Evolutionary conservation across 2,797 vertebrate genomes (phyloP).

Genomic region (Staurois parvus): DNA sequence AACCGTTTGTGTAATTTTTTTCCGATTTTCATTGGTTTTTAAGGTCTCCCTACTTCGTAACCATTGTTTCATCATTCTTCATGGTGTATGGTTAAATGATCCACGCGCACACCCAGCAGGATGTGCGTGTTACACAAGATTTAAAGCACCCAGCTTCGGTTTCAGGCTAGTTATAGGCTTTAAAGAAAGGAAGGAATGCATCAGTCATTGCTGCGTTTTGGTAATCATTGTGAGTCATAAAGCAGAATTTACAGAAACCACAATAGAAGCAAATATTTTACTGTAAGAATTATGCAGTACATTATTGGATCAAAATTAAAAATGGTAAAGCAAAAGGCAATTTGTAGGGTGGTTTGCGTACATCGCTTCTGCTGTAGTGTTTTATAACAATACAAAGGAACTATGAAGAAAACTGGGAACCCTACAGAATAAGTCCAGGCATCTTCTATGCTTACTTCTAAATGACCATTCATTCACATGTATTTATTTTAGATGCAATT

Average conservation of each 20-base stretch:
- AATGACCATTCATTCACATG: no score
- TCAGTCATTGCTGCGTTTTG: slow-evolving; percentile 27
- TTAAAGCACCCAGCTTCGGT: slow-evolving; percentile 31
- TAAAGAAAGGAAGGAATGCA: slow-evolving; percentile 48
- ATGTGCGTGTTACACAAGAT: slow-evolving; percentile 35
- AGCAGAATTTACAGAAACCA: slow-evolving; percentile 44
- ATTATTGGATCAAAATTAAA: slow-evolving; percentile 49
- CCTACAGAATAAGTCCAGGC: background rate
- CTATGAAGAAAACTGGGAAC: background rate
- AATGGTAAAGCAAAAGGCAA: slow-evolving; percentile 43
- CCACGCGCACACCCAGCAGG: slow-evolving; percentile 15
- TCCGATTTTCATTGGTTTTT: background rate
- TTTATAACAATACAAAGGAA: background rate
- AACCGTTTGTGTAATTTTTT: background rate
- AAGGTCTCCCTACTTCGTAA: background rate
- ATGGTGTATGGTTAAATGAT: slow-evolving; percentile 13
- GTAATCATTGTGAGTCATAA: slow-evolving; percentile 52
- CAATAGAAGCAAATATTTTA: slow-evolving; percentile 49
- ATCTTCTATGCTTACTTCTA: no score
- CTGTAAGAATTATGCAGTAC: slow-evolving; percentile 29
- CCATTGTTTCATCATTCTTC: slow-evolving; percentile 15
- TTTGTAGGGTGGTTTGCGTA: slow-evolving; percentile 31
- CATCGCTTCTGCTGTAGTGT: background rate
- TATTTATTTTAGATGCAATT: no score
- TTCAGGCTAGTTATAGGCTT: slow-evolving; percentile 49